Percentiles rank a stretch among this genome's conserved stretches.
Conservation (phyloP, 37 sponge, comb jelly and placozoan species). For the Hexactinellida sp. region DNA sequence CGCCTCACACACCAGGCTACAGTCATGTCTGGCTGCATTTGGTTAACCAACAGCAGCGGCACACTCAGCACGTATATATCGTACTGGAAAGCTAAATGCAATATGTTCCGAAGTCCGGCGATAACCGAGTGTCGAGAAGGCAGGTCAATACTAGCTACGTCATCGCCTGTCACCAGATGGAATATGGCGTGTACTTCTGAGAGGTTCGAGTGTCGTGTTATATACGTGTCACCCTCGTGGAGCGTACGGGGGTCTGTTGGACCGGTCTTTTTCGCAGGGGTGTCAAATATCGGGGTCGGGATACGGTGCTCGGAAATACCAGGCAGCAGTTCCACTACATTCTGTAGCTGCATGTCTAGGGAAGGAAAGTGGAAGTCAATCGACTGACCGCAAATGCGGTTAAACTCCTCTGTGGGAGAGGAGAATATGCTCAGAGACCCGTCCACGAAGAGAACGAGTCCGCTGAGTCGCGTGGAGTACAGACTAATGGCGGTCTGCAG, state of each 20-base stretch:
- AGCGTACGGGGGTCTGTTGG: neutral
- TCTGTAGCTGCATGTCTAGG: constrained; percentile 45
- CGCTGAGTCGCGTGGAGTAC: constrained; percentile 62
- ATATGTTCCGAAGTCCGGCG: constrained; percentile 58
- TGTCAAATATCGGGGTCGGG: neutral
- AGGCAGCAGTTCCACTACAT: constrained; percentile 27
- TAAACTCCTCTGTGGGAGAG: constrained; percentile 29
- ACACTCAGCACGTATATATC: constrained; percentile 46
- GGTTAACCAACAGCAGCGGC: constrained; percentile 72
- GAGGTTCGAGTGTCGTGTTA: constrained; percentile 85
- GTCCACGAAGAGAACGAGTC: constrained; percentile 66
- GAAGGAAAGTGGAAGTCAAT: constrained; percentile 89
- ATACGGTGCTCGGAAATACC: constrained; percentile 6
- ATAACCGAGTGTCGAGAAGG: constrained; percentile 55
- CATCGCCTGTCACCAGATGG: constrained; percentile 54
- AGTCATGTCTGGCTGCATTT: constrained; percentile 77
- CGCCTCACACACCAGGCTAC: constrained; percentile 83
- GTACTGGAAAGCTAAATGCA: constrained; percentile 43
- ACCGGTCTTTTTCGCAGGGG: neutral
- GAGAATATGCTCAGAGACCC: constrained; percentile 26
- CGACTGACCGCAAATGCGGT: constrained; percentile 34
- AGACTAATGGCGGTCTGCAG: constrained; percentile 83
- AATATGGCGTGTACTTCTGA: constrained; percentile 75
- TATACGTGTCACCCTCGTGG: constrained; percentile 69
- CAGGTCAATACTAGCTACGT: constrained; percentile 21